A percentile compares a stretch with the other conserved stretches of the same genome.
Conservation (phyloP, 2,113 vertebrate genomes). For the Tyto alba region DNA sequence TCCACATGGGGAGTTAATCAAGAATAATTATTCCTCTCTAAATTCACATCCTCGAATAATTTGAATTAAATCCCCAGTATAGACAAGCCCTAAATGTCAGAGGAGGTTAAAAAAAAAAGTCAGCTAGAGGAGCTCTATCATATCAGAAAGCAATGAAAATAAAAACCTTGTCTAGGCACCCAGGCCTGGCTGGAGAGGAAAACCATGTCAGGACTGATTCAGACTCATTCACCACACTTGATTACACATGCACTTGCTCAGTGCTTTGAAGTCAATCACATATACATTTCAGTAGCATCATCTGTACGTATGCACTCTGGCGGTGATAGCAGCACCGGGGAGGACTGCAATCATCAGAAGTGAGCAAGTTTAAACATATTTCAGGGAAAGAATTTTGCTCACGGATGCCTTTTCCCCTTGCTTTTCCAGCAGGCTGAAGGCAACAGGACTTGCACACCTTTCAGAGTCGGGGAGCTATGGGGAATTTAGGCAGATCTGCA, state of each 20-base stretch:
- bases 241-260: background rate
- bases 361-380: background rate
- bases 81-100: conserved; percentile 18
- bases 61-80: conserved; percentile 44
- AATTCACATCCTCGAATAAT: conserved; percentile 39
- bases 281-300: background rate
- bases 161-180: background rate
- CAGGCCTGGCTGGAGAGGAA: background rate
- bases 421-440: background rate
- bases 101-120: conserved; percentile 33
- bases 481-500: background rate
- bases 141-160: background rate
- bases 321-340: background rate
- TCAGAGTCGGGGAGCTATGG: background rate
- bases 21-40: conserved; percentile 54
- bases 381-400: background rate
- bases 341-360: background rate
- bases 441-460: fast-evolving
- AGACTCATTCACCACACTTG: background rate
- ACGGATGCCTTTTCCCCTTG: background rate
- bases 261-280: background rate
- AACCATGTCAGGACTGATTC: background rate
- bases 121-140: background rate
- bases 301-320: fast-evolving
- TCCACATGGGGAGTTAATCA: conserved; percentile 37